phyloP scores from a whole-genome alignment of 2,113 vertebrate species.

The Chrysochloris asiatica region DNA sequence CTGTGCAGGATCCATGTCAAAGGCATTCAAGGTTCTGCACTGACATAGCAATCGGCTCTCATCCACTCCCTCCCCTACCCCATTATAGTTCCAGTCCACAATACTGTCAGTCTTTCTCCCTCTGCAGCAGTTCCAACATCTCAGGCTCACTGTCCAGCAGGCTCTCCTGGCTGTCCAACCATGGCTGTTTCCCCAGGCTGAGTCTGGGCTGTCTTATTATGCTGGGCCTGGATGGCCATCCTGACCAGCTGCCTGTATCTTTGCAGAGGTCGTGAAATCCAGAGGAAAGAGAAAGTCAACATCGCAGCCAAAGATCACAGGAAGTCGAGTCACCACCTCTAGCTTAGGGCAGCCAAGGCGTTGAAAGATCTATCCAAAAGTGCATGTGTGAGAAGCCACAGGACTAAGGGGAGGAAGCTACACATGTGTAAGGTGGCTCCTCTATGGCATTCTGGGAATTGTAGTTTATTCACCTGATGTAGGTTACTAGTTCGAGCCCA shows the following conservation, averaged over 20 bases:
- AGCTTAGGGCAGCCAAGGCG: fast-evolving
- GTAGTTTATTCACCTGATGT: no score
- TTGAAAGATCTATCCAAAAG: not conserved
- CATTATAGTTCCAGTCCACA: conserved; percentile 96
- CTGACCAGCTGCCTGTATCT: conserved; percentile 74
- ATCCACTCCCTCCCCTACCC: conserved; percentile 94
- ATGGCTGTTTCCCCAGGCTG: conserved; percentile 40
- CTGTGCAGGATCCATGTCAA: conserved; percentile 90
- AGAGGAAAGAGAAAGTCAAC: conserved; percentile 56
- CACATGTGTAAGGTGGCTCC: conserved; percentile 32
- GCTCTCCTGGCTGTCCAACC: conserved; percentile 94
- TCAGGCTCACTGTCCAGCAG: conserved; percentile 93
- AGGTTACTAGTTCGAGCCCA: no score
- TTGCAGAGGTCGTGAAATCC: conserved; percentile 74
- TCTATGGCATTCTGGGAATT: conserved; percentile 59
- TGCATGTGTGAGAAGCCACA: conserved; percentile 57
- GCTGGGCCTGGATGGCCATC: conserved; percentile 80
- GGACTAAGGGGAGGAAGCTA: not conserved
- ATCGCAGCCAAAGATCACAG: conserved; percentile 19
- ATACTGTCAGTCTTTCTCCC: conserved; percentile 95
- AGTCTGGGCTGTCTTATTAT: conserved; percentile 80
- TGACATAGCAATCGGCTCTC: conserved; percentile 95
- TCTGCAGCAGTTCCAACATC: conserved; percentile 92
- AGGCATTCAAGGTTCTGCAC: conserved; percentile 91
- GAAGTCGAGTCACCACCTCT: not conserved